Evolutionary conservation across 2,797 vertebrate genomes (phyloP).

Genomic region (Enoplosus armatus): DNA sequence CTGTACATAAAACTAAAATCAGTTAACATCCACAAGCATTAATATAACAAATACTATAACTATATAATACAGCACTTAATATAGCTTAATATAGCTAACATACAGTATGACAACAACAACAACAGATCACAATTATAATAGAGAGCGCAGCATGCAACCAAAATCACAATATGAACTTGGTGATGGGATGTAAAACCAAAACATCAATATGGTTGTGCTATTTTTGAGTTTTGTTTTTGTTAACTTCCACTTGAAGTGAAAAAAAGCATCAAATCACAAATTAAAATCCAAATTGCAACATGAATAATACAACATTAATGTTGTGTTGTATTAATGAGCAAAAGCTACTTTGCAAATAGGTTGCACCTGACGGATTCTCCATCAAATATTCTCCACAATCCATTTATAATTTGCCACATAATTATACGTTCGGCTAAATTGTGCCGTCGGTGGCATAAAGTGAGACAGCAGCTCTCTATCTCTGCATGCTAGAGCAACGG

Average conservation of each 20-base stretch:
- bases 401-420: slow-evolving; percentile 65
- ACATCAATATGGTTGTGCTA: slow-evolving; percentile 51
- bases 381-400: slow-evolving; percentile 62
- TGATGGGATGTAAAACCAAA: slow-evolving; percentile 61
- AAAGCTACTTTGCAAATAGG: slow-evolving; percentile 68
- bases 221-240: slow-evolving; percentile 33
- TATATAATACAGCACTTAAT: not conserved
- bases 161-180: slow-evolving; percentile 52
- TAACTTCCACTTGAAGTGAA: slow-evolving; percentile 27
- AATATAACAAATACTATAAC: not conserved
- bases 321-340: slow-evolving; percentile 62
- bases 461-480: slow-evolving; percentile 49
- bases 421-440: slow-evolving; percentile 55
- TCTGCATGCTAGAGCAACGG: slow-evolving; percentile 25
- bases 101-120: slow-evolving; percentile 44
- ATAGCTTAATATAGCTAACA: slow-evolving; percentile 11
- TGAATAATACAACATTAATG: slow-evolving; percentile 61
- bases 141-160: slow-evolving; percentile 48
- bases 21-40: slow-evolving; percentile 15
- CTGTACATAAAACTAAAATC: slow-evolving; percentile 10
- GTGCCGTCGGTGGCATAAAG: slow-evolving; percentile 49
- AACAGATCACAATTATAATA: slow-evolving; percentile 48
- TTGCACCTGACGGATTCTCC: slow-evolving; percentile 67
- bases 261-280: slow-evolving; percentile 46
- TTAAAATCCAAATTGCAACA: slow-evolving; percentile 54